Conservation (phyloP, 2,888 invertebrate species). For the Cataglyphis cursor region DNA sequence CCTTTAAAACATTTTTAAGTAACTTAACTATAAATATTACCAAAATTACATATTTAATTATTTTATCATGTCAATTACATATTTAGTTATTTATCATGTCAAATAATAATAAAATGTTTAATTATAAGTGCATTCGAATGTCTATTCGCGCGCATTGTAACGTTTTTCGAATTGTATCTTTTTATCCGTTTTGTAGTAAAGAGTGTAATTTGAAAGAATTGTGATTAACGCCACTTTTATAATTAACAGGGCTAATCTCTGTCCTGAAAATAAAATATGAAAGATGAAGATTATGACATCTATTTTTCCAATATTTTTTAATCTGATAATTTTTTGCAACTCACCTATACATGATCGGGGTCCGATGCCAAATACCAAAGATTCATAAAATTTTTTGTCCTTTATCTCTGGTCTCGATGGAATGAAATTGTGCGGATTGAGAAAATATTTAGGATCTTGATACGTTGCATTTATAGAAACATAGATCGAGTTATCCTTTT, state of each 20-base stretch:
- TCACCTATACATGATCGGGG: constrained; percentile 76
- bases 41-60: too few relatives aligned
- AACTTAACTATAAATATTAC: too few relatives aligned
- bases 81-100: too few relatives aligned
- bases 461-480: constrained; percentile 76
- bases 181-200: constrained; percentile 8
- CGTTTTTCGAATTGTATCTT: constrained; percentile 50
- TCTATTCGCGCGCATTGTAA: neutral
- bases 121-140: too few relatives aligned
- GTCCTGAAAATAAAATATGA: constrained; percentile 70
- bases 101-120: too few relatives aligned
- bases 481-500: constrained; percentile 76
- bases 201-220: constrained; percentile 37
- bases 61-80: too few relatives aligned
- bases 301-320: neutral
- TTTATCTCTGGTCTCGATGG: constrained; percentile 74
- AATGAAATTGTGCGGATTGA: constrained; percentile 74
- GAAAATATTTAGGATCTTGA: constrained; percentile 77
- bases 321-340: neutral
- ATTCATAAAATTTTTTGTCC: constrained; percentile 63
- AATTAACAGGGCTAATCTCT: constrained; percentile 76
- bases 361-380: constrained; percentile 79
- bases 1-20: too few relatives aligned
- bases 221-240: constrained; percentile 59
- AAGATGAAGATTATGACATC: constrained; percentile 17